These are phyloP conservation scores for Myiozetetes cayanensis DNA, from an alignment of 2,113 vertebrate species.

Conservation along the genomic window DNA sequence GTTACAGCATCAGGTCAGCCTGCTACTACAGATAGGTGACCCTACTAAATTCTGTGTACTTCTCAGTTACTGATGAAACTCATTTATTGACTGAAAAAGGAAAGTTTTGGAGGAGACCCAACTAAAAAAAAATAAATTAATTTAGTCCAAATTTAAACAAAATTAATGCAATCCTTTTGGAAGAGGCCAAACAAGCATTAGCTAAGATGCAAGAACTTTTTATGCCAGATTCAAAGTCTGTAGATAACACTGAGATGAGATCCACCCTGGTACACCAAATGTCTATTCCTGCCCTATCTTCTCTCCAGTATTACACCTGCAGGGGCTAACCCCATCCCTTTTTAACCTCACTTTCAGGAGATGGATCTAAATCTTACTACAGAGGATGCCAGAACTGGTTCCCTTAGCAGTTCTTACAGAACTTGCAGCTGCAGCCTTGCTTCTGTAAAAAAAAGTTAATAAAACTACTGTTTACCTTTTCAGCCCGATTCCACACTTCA, in stretches of 20 bases:
- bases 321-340: neutral
- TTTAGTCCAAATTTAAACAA: neutral
- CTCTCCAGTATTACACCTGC: neutral
- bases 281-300: neutral
- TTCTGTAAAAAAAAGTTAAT: neutral
- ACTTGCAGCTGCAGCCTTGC: neutral
- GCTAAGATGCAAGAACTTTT: neutral
- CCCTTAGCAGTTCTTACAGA: neutral
- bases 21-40: neutral
- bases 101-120: neutral
- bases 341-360: neutral
- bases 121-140: neutral
- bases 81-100: neutral
- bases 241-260: neutral
- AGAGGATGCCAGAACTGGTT: neutral
- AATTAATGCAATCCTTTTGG: neutral
- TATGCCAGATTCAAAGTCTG: neutral
- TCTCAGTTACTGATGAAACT: neutral
- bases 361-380: neutral
- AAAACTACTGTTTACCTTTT: conserved; percentile 82
- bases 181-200: neutral
- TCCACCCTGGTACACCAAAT: neutral
- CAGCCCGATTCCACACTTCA: conserved; percentile 91
- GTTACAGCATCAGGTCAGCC: neutral
- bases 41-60: neutral